A percentile compares a stretch with the other conserved stretches of the same genome.
These are phyloP conservation scores for Dexiosoma caninum DNA, from an alignment of 2,888 invertebrate genomes.

Conservation along the genomic window DNA sequence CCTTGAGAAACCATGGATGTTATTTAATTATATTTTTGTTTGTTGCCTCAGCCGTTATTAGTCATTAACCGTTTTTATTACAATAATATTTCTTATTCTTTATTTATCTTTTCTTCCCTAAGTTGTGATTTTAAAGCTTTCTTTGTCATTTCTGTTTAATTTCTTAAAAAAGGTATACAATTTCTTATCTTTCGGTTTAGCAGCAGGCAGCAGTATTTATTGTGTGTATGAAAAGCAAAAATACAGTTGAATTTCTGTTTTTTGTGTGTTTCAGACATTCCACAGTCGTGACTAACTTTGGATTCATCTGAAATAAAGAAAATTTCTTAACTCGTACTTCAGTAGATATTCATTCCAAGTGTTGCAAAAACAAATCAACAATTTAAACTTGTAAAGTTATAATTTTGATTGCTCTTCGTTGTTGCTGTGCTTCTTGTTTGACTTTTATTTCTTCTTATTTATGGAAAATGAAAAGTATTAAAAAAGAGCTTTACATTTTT, in stretches of 20 bases:
- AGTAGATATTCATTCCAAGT: background rate
- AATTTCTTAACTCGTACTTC: background rate
- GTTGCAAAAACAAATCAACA: background rate
- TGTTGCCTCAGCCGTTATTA: background rate
- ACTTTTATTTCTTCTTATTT: background rate
- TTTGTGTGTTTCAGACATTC: constrained; percentile 21
- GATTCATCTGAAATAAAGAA: constrained; percentile 33
- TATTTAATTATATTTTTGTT: too few relatives aligned
- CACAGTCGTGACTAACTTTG: constrained; percentile 39
- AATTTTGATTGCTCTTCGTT: constrained; percentile 4
- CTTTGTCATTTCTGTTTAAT: constrained; percentile 16
- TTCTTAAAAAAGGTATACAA: constrained; percentile 14
- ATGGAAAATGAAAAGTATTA: background rate
- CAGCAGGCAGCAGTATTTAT: background rate
- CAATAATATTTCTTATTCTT: background rate
- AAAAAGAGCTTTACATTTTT: background rate
- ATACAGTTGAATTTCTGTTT: background rate
- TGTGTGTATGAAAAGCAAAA: background rate
- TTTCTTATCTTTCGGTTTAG: constrained; percentile 27
- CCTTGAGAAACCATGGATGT: background rate
- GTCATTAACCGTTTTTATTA: constrained; percentile 11
- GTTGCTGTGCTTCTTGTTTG: background rate
- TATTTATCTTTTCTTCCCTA: background rate
- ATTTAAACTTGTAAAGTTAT: constrained; percentile 21
- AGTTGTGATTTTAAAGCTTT: background rate